These are phyloP conservation scores for Sphenopsis melanotis DNA, from an alignment of 2,797 vertebrate species.

Conservation along the genomic window DNA sequence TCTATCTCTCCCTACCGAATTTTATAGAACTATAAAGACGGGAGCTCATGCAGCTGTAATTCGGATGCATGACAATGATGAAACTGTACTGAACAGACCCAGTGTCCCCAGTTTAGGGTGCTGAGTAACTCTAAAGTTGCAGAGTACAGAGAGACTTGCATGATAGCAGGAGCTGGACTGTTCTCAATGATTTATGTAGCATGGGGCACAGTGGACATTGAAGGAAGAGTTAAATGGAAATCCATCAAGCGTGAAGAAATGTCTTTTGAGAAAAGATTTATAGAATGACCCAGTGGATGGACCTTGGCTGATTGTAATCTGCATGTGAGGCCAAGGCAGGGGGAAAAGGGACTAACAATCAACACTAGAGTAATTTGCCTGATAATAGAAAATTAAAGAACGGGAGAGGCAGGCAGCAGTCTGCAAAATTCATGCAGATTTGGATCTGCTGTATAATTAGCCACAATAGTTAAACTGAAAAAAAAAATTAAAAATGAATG, in stretches of 20 bases:
- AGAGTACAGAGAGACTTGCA: background rate
- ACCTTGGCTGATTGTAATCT: conserved; percentile 54
- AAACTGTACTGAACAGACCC: background rate
- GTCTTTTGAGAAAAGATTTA: conserved; percentile 42
- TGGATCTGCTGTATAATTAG: conserved; percentile 68
- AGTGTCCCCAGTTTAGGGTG: background rate
- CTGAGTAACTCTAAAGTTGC: background rate
- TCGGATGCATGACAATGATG: background rate
- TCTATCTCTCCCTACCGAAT: background rate
- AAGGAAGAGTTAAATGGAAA: conserved; percentile 32
- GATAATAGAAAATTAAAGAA: conserved; percentile 72
- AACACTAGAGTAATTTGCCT: conserved; percentile 61
- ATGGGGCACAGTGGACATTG: background rate
- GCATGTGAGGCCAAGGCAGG: conserved; percentile 12
- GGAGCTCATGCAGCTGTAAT: background rate
- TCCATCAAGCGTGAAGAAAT: background rate
- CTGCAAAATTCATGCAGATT: conserved; percentile 70
- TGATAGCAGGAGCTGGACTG: background rate
- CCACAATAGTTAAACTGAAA: conserved; percentile 14
- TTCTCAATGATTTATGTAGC: background rate
- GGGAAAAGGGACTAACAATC: conserved; percentile 50
- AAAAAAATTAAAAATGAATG: background rate
- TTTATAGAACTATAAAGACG: background rate
- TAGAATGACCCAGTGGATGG: conserved; percentile 36
- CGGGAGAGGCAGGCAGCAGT: conserved; percentile 26